These are phyloP conservation scores for Parascotia fuliginaria DNA, from an alignment of 2,888 invertebrate genomes.

Conservation along the genomic window DNA sequence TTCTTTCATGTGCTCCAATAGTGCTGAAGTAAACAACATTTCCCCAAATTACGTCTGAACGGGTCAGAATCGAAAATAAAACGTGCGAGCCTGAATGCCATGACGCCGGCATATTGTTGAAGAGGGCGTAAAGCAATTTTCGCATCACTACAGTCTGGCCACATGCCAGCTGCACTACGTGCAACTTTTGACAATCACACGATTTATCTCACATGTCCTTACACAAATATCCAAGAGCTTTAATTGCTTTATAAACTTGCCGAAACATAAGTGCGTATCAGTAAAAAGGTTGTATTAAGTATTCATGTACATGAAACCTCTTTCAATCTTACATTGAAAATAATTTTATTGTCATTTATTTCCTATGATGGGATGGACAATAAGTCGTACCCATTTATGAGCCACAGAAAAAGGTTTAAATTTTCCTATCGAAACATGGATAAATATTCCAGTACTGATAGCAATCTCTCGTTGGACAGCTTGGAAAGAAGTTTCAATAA, in stretches of 20 bases:
- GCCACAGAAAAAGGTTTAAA: slow-evolving; percentile 57
- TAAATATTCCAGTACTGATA: slow-evolving; percentile 60
- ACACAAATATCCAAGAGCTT: slow-evolving; percentile 15
- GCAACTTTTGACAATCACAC: slow-evolving; percentile 48
- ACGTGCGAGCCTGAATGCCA: not conserved
- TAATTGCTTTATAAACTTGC: not conserved
- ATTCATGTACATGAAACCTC: not conserved
- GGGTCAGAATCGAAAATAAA: too few species aligned
- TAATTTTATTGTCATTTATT: slow-evolving; percentile 39
- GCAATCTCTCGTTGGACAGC: slow-evolving; percentile 73
- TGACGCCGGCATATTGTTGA: not conserved
- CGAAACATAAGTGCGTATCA: not conserved
- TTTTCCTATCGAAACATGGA: slow-evolving; percentile 58
- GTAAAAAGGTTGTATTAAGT: not conserved
- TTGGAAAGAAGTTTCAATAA: slow-evolving; percentile 62
- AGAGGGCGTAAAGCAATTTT: slow-evolving; percentile 44
- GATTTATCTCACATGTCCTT: slow-evolving; percentile 44
- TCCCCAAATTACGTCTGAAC: too few species aligned
- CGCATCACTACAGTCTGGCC: slow-evolving; percentile 47
- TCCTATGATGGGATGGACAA: slow-evolving; percentile 57
- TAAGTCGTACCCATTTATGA: slow-evolving; percentile 65
- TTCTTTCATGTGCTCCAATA: too few species aligned
- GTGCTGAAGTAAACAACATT: too few species aligned
- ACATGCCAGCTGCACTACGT: slow-evolving; percentile 41
- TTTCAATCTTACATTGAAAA: slow-evolving; percentile 13